Evolutionary conservation across 2,888 invertebrate species (phyloP).

Genomic region (Biston betularia): DNA sequence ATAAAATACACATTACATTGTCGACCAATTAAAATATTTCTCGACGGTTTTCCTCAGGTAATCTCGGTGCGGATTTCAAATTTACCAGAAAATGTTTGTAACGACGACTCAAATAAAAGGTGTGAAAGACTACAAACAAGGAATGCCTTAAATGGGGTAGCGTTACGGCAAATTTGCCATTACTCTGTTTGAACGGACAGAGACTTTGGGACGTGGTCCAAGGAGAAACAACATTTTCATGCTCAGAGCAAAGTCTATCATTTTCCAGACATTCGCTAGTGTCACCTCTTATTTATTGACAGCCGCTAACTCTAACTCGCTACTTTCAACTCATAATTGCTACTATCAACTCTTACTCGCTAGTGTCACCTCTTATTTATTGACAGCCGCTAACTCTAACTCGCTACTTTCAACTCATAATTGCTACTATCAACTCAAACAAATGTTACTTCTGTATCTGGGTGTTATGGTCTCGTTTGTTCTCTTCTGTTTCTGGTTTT

Average conservation of each 20-base stretch:
- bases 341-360: too few species aligned
- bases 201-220: constrained; percentile 47
- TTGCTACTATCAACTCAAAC: too few species aligned
- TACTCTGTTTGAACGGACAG: constrained; percentile 50
- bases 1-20: constrained; percentile 3
- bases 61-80: constrained; percentile 24
- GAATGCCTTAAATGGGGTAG: constrained; percentile 44
- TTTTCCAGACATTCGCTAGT: too few species aligned
- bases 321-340: too few species aligned
- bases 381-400: too few species aligned
- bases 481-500: too few species aligned
- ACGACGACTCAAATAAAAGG: constrained; percentile 43
- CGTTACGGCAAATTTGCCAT: constrained; percentile 51
- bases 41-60: constrained; percentile 12
- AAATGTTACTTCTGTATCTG: too few species aligned
- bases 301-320: too few species aligned
- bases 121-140: constrained; percentile 43
- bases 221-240: not conserved
- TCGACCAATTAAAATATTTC: constrained; percentile 16
- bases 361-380: too few species aligned
- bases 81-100: constrained; percentile 26
- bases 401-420: too few species aligned
- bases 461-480: too few species aligned
- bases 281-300: too few species aligned
- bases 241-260: not conserved